Base-by-base conservation (phyloP, 2,113 vertebrate genomes). In the Leucopsar rothschildi region DNA sequence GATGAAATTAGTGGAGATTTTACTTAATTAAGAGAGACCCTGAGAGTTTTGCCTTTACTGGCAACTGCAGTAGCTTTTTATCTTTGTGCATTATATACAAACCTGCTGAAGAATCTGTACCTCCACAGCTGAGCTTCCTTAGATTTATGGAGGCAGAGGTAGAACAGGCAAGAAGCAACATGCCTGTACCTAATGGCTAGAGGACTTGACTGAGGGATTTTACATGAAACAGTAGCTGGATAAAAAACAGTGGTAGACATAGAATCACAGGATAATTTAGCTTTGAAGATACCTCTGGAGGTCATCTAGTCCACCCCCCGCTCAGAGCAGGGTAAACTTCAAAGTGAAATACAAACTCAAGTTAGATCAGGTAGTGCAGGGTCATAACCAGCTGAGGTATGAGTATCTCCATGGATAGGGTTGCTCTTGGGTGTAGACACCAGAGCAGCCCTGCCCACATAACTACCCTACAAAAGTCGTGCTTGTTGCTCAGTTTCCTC, bases 191-290 rank as follows among this genome's bases (percentile, higher is more conserved):
- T 96, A 95, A 96, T 92, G 92, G 91, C 86, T 63, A 59, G 52
- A 52, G 68, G 24, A 92, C 88, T 94, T 90, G 86, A 88, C 80
- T 66, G 80, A 78, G 64, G 86, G 92, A 91, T 93, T 97, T 93
- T 86, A 95, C 94, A 95, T 96, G 94, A 97, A 96, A 96, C 96
- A 94, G 95, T 95, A 93, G 85, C 82, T 92, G 94, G 91, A 97
- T 94, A 86, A 95, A 96, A 97, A 93, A 4, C 92, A 96, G 92
- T 68, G 83, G 75, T 93, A 90, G 86, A 68, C 83, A 17, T 8
- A 79, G 94, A 95, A 92, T 91, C 89, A 72, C 69, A 24, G 94
- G 96, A 95, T 94, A 90, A 84, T 86, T 92, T 89, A 76, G 86
- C 95, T 97, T 96, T 96, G 95, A 97, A 96, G 95, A 95, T 96